These are phyloP conservation scores for Hippolais icterina DNA, from an alignment of 2,113 vertebrate genomes.

Conservation along the genomic window DNA sequence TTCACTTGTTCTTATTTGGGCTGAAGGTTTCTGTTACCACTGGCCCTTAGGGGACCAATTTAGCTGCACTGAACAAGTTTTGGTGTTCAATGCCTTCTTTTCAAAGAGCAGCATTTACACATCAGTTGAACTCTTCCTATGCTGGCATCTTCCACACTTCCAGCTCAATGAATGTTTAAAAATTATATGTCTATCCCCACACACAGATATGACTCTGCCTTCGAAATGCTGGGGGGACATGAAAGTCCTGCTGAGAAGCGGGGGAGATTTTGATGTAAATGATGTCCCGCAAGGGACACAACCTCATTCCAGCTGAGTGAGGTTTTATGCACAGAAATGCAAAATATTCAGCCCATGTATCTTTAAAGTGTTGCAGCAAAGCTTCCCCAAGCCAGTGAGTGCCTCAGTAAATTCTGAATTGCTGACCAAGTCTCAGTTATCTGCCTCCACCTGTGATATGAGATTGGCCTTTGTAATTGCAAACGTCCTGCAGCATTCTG, in stretches of 20 bases:
- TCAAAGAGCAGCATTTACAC: conserved; percentile 63
- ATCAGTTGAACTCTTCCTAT: conserved; percentile 48
- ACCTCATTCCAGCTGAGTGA: conserved; percentile 42
- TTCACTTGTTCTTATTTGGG: conserved; percentile 56
- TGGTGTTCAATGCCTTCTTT: conserved; percentile 50
- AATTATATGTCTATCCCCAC: background rate
- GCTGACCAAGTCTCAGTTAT: background rate
- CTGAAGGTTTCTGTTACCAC: conserved; percentile 59
- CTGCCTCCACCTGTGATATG: background rate
- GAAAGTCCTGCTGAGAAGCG: conserved; percentile 23
- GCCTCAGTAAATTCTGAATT: background rate
- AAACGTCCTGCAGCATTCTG: background rate
- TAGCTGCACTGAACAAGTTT: conserved; percentile 56
- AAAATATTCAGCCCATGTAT: background rate
- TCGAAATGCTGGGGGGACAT: conserved; percentile 25
- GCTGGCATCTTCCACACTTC: conserved; percentile 49
- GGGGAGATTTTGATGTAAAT: conserved; percentile 54
- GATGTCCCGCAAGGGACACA: conserved; percentile 7
- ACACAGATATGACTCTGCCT: background rate
- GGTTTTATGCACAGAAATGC: conserved; percentile 7
- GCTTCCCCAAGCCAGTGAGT: background rate
- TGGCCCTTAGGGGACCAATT: conserved; percentile 68
- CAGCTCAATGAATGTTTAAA: conserved; percentile 52
- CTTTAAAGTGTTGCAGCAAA: background rate
- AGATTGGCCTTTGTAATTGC: fast-evolving